Evolutionary conservation across 2,797 vertebrate genomes (phyloP), one percentile per base, ranked within the genome.

Genomic region (Geotrypetes seraphini): DNA sequence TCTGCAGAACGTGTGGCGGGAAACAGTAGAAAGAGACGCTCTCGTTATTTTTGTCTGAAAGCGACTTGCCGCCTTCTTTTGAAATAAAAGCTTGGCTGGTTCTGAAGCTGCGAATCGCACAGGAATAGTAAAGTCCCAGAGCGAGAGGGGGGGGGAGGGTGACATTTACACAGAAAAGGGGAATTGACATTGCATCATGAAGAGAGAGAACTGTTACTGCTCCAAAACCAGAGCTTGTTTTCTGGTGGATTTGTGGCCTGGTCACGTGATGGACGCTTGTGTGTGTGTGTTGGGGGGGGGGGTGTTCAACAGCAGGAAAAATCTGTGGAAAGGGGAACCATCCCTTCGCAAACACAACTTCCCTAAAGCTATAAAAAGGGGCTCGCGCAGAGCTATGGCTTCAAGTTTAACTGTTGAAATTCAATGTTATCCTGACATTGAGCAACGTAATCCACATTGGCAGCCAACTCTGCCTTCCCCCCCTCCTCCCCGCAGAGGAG

Each of bases 281-380:
- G n/a, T n/a, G n/a, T n/a, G n/a, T n/a, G n/a, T n/a, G n/a, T n/a
- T n/a, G n/a, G n/a, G n/a, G n/a, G n/a, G n/a, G n/a, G n/a, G 1
- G 20, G 30, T 50, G 29, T 3, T 4, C 65, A 60, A 61, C 81
- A 85, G 86, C 83, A 88, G 85, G 83, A 89, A 89, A 83, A 87
- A 75, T 79, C 71, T 73, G 71, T 69, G 63, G 67, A 69, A 47
- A 73, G 78, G 75, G 84, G 78, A 84, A 87, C 77, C 85, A 65
- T 69, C 71, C 56, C 63, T 57, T 71, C 62, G 59, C 55, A 65
- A 71, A 50, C 58, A 59, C 69, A 85, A 88, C 88, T 92, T 92
- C 88, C 84, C 78, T 77, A 79, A 84, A 71, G 76, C 28, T 75
- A 76, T 58, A 57, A 87, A 88, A 91, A 87, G 79, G 84, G 77